phyloP scores from a whole-genome alignment of 2,888 invertebrate genomes.

The Xanthia icteritia region DNA sequence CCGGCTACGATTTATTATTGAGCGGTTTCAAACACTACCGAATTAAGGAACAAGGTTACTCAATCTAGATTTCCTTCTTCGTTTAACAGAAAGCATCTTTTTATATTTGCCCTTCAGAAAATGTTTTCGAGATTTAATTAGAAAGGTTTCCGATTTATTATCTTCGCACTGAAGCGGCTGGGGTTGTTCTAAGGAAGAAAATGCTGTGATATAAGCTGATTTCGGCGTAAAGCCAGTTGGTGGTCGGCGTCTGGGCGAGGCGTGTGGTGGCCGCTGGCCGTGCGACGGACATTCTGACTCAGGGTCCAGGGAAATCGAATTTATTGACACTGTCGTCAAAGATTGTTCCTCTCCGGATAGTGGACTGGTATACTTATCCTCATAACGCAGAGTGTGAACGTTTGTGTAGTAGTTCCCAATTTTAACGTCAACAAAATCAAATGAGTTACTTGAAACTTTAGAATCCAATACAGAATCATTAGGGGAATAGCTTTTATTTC shows the following conservation, averaged over 20 bases:
- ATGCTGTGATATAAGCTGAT: conserved; percentile 72
- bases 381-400: conserved; percentile 77
- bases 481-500: conserved; percentile 71
- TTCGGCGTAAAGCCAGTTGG: conserved; percentile 73
- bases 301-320: conserved; percentile 74
- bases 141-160: conserved; percentile 57
- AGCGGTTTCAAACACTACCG: conserved; percentile 24
- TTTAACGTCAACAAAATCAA: conserved; percentile 72
- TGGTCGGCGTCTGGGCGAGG: conserved; percentile 40
- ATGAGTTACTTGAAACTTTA: conserved; percentile 76
- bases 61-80: conserved; percentile 71
- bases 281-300: conserved; percentile 77
- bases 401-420: conserved; percentile 73
- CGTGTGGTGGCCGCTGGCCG: conserved; percentile 59
- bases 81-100: conserved; percentile 76
- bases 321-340: conserved; percentile 72
- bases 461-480: conserved; percentile 71
- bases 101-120: conserved; percentile 77
- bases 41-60: conserved; percentile 51
- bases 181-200: conserved; percentile 55
- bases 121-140: conserved; percentile 73
- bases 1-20: conserved; percentile 10
- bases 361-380: conserved; percentile 80
- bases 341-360: conserved; percentile 70
- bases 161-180: conserved; percentile 23